Percentiles rank a stretch among this genome's conserved stretches.
phyloP scores from a whole-genome alignment of 2,888 invertebrate genomes.

The Oscheius sp. region DNA sequence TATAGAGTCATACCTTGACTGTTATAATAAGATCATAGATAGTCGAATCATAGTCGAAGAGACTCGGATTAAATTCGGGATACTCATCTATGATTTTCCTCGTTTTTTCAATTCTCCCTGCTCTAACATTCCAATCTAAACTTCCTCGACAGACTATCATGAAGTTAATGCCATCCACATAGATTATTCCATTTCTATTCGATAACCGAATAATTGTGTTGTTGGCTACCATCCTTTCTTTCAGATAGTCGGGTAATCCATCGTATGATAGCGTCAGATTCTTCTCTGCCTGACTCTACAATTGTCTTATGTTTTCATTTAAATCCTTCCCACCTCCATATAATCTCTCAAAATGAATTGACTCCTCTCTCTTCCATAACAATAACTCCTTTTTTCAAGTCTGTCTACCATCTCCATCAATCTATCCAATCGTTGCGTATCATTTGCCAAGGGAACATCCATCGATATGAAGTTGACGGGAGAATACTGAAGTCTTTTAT shows the following conservation, averaged over 20 bases:
- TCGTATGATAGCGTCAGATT: conserved; percentile 18
- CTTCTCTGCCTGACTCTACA: background rate
- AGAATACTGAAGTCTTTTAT: conserved; percentile 43
- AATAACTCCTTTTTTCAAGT: conserved; percentile 49
- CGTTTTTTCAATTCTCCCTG: conserved; percentile 49
- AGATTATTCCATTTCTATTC: conserved; percentile 5
- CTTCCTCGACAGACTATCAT: conserved; percentile 52
- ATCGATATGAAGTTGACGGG: conserved; percentile 62
- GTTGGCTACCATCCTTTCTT: conserved; percentile 24
- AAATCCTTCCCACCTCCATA: conserved; percentile 30
- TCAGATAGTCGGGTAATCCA: conserved; percentile 10
- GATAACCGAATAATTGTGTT: conserved; percentile 16
- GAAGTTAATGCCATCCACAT: conserved; percentile 56
- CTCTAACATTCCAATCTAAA: conserved; percentile 57
- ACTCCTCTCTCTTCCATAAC: conserved; percentile 44
- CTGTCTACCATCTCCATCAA: conserved; percentile 50
- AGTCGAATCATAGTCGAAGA: conserved; percentile 68
- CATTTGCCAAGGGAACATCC: conserved; percentile 49
- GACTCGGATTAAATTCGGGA: conserved; percentile 54
- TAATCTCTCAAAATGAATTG: conserved; percentile 57
- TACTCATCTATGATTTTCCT: conserved; percentile 56
- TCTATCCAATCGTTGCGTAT: conserved; percentile 37
- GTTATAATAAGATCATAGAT: conserved; percentile 66
- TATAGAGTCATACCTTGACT: conserved; percentile 50
- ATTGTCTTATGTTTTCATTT: background rate